Conservation (phyloP, 2,888 invertebrate species). For the Aphidoletes aphidimyza region DNA sequence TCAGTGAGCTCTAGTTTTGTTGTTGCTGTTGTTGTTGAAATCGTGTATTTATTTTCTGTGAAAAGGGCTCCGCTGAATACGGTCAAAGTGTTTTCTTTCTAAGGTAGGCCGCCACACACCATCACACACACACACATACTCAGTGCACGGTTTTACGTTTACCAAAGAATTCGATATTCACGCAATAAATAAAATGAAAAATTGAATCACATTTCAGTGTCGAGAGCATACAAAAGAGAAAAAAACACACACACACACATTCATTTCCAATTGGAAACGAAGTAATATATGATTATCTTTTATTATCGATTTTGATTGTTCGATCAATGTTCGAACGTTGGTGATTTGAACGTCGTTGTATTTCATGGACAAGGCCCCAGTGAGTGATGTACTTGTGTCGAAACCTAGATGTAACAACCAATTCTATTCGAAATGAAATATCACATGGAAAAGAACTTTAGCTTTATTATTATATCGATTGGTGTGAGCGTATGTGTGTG, state of each 20-base stretch:
- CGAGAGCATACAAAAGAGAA: background rate
- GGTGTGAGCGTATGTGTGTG: background rate
- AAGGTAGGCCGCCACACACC: too few relatives aligned
- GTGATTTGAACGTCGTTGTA: too few relatives aligned
- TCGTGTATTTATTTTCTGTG: background rate
- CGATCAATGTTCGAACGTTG: constrained; percentile 7
- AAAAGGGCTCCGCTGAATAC: background rate
- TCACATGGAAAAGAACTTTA: constrained; percentile 3
- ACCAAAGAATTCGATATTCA: background rate
- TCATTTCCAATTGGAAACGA: constrained; percentile 21
- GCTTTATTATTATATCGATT: constrained; percentile 15
- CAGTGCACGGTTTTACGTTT: background rate
- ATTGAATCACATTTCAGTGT: constrained; percentile 20
- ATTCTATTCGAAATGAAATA: constrained; percentile 11
- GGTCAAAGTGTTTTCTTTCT: background rate
- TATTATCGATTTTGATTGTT: constrained; percentile 53
- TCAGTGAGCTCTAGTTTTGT: background rate
- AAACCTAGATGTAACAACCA: background rate
- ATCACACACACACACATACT: background rate
- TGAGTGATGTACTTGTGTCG: constrained; percentile 19
- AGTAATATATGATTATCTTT: constrained; percentile 41
- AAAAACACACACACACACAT: background rate
- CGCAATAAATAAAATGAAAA: background rate
- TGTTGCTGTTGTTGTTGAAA: too few relatives aligned
- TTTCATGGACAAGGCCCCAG: background rate